A percentile compares a stretch with the other conserved stretches of the same genome.
Conservation (phyloP, 2,113 vertebrate genomes). For the Muscicapa adusta region DNA sequence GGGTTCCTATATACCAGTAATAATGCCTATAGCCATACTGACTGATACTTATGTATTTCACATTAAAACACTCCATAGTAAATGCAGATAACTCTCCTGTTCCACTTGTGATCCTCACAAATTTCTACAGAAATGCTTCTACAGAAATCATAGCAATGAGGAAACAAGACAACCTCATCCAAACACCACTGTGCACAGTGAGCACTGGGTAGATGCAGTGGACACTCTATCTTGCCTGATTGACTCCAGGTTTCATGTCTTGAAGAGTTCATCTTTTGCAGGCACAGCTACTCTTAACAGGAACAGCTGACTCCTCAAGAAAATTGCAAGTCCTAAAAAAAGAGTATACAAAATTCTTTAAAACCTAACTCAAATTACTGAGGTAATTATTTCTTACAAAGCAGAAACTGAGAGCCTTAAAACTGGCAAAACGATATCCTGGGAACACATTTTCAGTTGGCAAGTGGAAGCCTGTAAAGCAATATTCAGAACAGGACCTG, state of each 20-base stretch:
- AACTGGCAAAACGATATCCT: not conserved
- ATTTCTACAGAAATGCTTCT: not conserved
- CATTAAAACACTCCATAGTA: not conserved
- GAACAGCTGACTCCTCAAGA: not conserved
- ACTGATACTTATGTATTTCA: not conserved
- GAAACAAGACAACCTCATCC: not conserved
- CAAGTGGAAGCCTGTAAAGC: not conserved
- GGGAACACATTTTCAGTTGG: not conserved
- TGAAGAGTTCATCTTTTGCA: not conserved
- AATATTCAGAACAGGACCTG: not conserved
- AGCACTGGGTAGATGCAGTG: not conserved
- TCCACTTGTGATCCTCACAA: not conserved
- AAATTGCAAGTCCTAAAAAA: not conserved
- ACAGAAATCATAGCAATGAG: not conserved
- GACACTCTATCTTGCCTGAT: not conserved
- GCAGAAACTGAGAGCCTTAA: not conserved
- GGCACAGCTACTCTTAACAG: not conserved
- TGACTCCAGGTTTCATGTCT: not conserved
- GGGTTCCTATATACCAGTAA: not conserved
- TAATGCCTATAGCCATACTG: not conserved
- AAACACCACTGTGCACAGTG: not conserved
- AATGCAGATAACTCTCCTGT: not conserved
- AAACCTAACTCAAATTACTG: constrained; percentile 14
- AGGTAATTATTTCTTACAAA: not conserved
- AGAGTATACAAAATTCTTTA: not conserved